phyloP scores from a whole-genome alignment of 2,797 vertebrate genomes.

The Myripristis murdjan region DNA sequence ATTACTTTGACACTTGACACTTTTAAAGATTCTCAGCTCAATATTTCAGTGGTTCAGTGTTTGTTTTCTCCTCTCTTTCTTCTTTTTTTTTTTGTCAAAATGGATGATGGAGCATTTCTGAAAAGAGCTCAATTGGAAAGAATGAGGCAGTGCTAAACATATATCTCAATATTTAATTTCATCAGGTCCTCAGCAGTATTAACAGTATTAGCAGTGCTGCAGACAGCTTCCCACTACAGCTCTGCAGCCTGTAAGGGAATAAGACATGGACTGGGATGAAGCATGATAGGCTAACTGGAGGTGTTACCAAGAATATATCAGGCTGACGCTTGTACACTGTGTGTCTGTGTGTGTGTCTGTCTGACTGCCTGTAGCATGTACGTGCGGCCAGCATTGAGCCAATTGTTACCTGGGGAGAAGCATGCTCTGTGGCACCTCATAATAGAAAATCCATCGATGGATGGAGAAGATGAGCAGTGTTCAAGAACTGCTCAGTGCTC shows the following conservation, averaged over 20 bases:
- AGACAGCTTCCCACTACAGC: not conserved
- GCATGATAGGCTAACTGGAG: not conserved
- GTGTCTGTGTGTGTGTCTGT: constrained; percentile 3
- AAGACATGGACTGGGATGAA: not conserved
- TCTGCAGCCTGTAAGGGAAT: constrained; percentile 3
- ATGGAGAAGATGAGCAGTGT: not conserved
- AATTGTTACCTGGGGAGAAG: not conserved
- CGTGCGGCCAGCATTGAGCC: not conserved
- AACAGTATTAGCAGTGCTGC: too few relatives aligned
- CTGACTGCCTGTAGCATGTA: not conserved
- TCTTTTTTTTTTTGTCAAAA: too few relatives aligned
- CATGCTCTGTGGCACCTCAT: not conserved
- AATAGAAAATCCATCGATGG: constrained; percentile 3
- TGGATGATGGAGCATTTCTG: too few relatives aligned
- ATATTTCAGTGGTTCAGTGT: too few relatives aligned
- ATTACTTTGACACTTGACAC: too few relatives aligned
- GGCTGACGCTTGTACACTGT: not conserved
- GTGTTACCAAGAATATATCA: not conserved
- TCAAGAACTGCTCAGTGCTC: not conserved
- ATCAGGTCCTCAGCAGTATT: not conserved
- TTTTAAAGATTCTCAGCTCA: too few relatives aligned
- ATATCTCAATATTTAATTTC: not conserved
- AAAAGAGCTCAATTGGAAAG: too few relatives aligned
- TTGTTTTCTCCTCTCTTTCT: too few relatives aligned
- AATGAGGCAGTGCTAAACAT: not conserved